phyloP scores from a whole-genome alignment of 35 echinoderm and acorn worm species.

The Eucidaris tribuloides region DNA sequence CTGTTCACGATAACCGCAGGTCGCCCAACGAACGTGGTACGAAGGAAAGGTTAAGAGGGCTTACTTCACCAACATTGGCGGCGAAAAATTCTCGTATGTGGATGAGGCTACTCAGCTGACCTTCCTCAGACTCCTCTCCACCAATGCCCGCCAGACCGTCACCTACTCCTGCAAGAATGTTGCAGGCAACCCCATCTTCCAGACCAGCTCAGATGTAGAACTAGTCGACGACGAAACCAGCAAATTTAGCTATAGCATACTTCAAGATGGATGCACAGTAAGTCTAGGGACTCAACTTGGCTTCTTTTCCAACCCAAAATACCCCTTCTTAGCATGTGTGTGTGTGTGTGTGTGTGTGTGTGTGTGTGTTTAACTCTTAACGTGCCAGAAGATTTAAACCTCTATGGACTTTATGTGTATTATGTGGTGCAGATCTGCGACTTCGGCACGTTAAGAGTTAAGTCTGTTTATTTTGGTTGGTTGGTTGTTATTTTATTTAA shows the following conservation, averaged over 20 bases:
- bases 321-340: too few species aligned
- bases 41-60: background rate
- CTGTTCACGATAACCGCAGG: background rate
- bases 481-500: too few species aligned
- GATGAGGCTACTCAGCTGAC: conserved; percentile 58
- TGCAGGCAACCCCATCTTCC: conserved; percentile 28
- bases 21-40: background rate
- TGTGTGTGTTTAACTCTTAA: too few species aligned
- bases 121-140: conserved; percentile 84
- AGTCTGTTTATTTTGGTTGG: too few species aligned
- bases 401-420: too few species aligned
- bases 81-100: conserved; percentile 42
- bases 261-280: conserved; percentile 81
- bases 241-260: conserved; percentile 53
- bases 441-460: too few species aligned
- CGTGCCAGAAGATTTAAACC: too few species aligned
- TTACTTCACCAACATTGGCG: conserved; percentile 18
- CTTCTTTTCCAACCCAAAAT: too few species aligned
- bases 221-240: conserved; percentile 8
- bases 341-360: too few species aligned
- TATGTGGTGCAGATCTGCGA: too few species aligned
- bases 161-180: conserved; percentile 83
- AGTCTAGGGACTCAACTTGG: too few species aligned
- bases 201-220: conserved; percentile 62
- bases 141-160: conserved; percentile 65